Evolutionary conservation across 92 coral and sea anemone species (phyloP).

Genomic region (Diadumene lineata): DNA sequence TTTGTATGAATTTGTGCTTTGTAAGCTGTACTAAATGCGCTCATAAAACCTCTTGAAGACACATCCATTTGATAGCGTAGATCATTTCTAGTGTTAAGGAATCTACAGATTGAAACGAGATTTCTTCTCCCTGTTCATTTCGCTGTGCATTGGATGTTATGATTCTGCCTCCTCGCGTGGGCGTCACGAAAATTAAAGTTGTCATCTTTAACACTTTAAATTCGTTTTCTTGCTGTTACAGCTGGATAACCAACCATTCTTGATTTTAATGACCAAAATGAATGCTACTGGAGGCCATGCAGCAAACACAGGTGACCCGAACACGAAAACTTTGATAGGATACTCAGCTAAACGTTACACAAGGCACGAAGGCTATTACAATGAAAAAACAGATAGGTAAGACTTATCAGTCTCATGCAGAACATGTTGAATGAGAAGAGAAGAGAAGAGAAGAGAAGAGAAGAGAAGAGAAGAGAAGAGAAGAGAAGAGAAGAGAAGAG

Average conservation of each 20-base stretch:
- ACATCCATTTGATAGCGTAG: no score
- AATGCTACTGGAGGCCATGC: slow-evolving; percentile 75
- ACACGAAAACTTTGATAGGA: slow-evolving; percentile 74
- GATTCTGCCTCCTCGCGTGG: no score
- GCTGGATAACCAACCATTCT: slow-evolving; percentile 39
- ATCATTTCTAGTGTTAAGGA: no score
- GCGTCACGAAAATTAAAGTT: no score
- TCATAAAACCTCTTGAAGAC: no score
- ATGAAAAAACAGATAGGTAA: slow-evolving; percentile 79
- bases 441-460: background rate
- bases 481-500: background rate
- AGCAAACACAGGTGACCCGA: slow-evolving; percentile 36
- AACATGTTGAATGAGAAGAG: background rate
- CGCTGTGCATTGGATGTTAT: no score
- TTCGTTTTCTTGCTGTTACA: background rate
- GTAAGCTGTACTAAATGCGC: no score
- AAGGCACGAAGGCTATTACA: slow-evolving; percentile 74
- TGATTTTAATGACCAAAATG: slow-evolving; percentile 70
- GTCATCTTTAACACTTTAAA: no score
- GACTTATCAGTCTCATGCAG: no score
- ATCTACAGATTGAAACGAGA: no score
- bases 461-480: background rate
- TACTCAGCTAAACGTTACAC: slow-evolving; percentile 72
- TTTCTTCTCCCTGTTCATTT: no score
- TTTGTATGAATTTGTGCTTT: no score